Evolutionary conservation across 1,140 invertebrate genomes (phyloP).

Genomic region (Psilanteris sp.): DNA sequence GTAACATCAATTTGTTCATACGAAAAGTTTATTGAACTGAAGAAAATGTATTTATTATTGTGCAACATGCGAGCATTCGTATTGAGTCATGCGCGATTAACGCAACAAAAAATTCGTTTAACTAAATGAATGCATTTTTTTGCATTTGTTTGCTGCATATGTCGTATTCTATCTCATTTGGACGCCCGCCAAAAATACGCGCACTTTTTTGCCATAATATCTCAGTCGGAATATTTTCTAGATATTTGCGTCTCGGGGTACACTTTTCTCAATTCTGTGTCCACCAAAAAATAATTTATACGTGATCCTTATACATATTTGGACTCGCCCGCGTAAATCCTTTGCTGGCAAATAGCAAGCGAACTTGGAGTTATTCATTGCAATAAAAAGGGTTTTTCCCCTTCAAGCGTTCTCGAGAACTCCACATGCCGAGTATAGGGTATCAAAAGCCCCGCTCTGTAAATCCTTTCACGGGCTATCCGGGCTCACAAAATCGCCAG

Average conservation of each 20-base stretch:
- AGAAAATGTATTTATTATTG: too few relatives aligned
- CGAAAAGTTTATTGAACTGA: too few relatives aligned
- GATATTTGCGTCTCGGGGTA: constrained; percentile 38
- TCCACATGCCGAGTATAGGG: constrained; percentile 30
- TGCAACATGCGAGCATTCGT: too few relatives aligned
- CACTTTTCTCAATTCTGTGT: constrained; percentile 13
- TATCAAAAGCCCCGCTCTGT: constrained; percentile 46
- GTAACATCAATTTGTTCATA: too few relatives aligned
- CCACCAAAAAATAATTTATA: constrained; percentile 37
- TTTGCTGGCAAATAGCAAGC: constrained; percentile 33
- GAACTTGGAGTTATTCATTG: constrained; percentile 49
- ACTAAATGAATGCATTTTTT: too few relatives aligned
- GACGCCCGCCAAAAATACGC: constrained; percentile 4
- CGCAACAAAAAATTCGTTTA: too few relatives aligned
- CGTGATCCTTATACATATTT: constrained; percentile 22
- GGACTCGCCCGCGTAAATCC: constrained; percentile 27
- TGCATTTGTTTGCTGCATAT: too few relatives aligned
- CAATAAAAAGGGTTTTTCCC: constrained; percentile 55
- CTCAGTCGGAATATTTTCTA: constrained; percentile 8
- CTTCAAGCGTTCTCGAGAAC: constrained; percentile 43
- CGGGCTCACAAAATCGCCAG: constrained; percentile 23
- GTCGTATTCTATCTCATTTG: background rate
- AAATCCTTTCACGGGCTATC: constrained; percentile 26
- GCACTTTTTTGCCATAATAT: constrained; percentile 8
- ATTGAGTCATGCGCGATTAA: too few relatives aligned